phyloP scores from a whole-genome alignment of 2,113 vertebrate genomes.

The Urocolius indicus region DNA sequence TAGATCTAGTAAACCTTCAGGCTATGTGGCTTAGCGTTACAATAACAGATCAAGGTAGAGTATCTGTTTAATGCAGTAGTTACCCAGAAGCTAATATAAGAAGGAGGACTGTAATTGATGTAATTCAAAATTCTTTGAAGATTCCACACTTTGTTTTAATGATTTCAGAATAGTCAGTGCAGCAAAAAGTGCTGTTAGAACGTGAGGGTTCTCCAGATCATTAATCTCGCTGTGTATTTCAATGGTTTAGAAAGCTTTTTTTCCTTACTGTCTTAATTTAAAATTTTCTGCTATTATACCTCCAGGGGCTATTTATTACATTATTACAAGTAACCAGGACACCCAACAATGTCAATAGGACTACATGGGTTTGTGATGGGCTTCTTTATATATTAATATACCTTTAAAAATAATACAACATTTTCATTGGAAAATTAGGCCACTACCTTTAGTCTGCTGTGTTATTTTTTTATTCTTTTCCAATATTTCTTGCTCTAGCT shows the following conservation, averaged over 20 bases:
- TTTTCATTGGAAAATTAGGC: background rate
- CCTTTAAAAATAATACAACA: background rate
- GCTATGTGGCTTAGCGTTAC: background rate
- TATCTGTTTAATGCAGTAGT: background rate
- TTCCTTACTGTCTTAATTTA: background rate
- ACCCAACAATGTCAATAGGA: background rate
- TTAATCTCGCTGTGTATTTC: rapidly evolving
- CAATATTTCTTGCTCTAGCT: background rate
- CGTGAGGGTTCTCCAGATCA: background rate
- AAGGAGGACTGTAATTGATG: background rate
- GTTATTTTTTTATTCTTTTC: background rate
- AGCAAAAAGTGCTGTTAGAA: background rate
- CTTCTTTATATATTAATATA: background rate
- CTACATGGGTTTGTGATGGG: background rate
- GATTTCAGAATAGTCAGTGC: background rate
- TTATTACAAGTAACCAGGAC: background rate
- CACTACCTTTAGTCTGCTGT: background rate
- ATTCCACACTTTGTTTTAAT: background rate
- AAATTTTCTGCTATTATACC: background rate
- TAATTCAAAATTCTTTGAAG: background rate
- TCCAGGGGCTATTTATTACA: background rate
- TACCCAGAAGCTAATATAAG: background rate
- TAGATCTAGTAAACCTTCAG: background rate
- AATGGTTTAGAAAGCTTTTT: background rate
- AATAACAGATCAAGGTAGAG: background rate